Evolutionary conservation across 2,797 vertebrate genomes (phyloP), one percentile per base, ranked within the genome.

Genomic region (Sebastes matsubarae): DNA sequence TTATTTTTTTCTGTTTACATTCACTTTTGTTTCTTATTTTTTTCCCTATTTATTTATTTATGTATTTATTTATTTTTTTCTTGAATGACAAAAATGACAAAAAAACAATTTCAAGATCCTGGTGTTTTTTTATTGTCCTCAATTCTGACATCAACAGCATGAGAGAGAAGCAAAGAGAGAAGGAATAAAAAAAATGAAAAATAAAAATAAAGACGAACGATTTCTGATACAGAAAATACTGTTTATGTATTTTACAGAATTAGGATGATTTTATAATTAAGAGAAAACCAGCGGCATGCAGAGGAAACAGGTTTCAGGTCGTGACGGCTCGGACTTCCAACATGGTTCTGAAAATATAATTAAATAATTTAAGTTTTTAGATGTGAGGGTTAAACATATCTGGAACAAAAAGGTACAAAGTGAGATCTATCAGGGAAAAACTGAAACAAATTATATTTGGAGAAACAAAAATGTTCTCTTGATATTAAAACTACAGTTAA

Each of bases 221-320:
- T 46, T 89, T 89, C 82, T 87, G 85, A 85, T 83, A 81, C 84
- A 88, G 87, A 88, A 88, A 88, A 82, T 70, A 85, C 71, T 30
- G 64, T 32, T 25, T 68, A 36, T 20, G 72, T n/a, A 20, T 55
- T 75, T 77, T 61, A 74, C 27, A 68, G 71, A 72, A 77, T 69
- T 32, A 50, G 25, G 25, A 27, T 59, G 2, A 29, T 60, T 34
- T 50, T 16, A 29, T 22, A 55, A 54, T 38, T 27, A 46, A 46
- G 25, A 42, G 52, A 38, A 9, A 36, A 46, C 24, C 52, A 69
- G 13, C 67, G 24, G 67, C 5, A 14, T 30, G 25, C 27, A 13
- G 42, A 52, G 18, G 25, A 52, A 68, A 11, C 24, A 18, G 24
- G 38, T 42, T 16, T 34, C 8, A 16, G 32, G 32, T 38, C n/a